These are phyloP conservation scores for Drymonia ruficornis DNA, from an alignment of 2,888 invertebrate species.

Conservation along the genomic window DNA sequence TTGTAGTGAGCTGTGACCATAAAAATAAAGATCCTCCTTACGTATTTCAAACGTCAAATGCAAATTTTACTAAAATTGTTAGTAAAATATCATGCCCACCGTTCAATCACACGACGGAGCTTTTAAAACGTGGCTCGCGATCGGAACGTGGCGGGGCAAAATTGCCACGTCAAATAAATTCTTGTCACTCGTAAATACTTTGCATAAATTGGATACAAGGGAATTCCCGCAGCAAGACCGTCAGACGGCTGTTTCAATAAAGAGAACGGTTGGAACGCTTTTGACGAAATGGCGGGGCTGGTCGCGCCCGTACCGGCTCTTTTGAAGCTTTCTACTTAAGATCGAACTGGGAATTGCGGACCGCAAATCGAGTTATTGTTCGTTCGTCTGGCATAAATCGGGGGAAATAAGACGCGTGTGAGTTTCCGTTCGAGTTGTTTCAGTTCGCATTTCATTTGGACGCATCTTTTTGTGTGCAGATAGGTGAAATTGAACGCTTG, in stretches of 20 bases:
- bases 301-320: conserved; percentile 46
- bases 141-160: conserved; percentile 57
- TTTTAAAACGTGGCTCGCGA: conserved; percentile 56
- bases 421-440: conserved; percentile 42
- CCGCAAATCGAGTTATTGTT: conserved; percentile 55
- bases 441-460: conserved; percentile 32
- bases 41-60: no score
- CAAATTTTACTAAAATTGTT: no score
- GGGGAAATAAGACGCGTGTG: conserved; percentile 46
- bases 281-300: conserved; percentile 67
- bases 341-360: conserved; percentile 40
- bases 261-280: conserved; percentile 75
- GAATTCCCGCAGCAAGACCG: conserved; percentile 77
- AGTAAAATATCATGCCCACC: conserved; percentile 42
- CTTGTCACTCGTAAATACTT: conserved; percentile 79
- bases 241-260: conserved; percentile 73
- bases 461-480: conserved; percentile 22
- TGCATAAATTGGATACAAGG: conserved; percentile 77
- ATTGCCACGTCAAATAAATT: conserved; percentile 78
- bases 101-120: conserved; percentile 53
- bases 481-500: conserved; percentile 11
- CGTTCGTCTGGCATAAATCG: conserved; percentile 49
- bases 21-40: no score
- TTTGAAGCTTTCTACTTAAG: conserved; percentile 44
- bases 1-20: no score